phyloP scores from a whole-genome alignment of 1,140 invertebrate genomes.

The Atta texana region DNA sequence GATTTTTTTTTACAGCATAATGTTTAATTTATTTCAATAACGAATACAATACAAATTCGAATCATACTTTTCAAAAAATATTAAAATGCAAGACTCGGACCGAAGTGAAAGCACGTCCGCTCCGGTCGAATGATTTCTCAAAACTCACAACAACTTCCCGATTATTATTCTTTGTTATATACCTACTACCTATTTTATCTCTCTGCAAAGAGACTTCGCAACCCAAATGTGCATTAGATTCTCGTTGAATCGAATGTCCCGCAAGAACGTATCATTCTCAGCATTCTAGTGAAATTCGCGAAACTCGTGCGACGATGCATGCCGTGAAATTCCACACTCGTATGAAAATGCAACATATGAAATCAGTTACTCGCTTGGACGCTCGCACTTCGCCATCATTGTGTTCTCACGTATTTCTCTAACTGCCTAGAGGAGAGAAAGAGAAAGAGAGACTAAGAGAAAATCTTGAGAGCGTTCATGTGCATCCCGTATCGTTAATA shows the following conservation, averaged over 20 bases:
- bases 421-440: neutral
- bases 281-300: conserved; percentile 9
- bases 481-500: conserved; percentile 36
- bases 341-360: conserved; percentile 16
- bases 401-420: neutral
- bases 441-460: neutral
- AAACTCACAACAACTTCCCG: no score
- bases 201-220: neutral
- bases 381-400: neutral
- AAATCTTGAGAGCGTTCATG: conserved; percentile 22
- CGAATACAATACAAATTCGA: no score
- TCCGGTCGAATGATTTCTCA: no score
- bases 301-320: conserved; percentile 6
- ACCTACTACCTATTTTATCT: neutral
- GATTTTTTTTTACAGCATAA: neutral
- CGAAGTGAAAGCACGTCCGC: no score
- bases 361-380: conserved; percentile 13
- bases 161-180: no score
- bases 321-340: conserved; percentile 12
- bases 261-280: neutral
- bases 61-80: no score
- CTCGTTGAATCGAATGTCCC: neutral
- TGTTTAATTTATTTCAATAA: neutral
- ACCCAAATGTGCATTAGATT: neutral
- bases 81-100: no score